Base-by-base conservation (phyloP, 2,113 vertebrate species). In the Eudorcas thomsonii region DNA sequence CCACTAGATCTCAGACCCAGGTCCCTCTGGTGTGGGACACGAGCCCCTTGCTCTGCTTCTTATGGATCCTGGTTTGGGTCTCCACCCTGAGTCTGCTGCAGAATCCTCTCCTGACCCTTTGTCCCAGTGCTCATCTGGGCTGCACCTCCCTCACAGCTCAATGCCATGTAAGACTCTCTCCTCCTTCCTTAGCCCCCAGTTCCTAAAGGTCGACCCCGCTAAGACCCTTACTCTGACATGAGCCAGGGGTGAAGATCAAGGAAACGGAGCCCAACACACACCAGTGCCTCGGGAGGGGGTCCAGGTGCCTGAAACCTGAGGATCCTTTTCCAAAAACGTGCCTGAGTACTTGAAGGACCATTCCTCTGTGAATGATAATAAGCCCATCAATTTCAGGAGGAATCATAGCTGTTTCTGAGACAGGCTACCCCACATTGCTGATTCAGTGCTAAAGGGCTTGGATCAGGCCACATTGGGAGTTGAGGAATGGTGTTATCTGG, bases 401-500 rank as follows among this genome's bases (percentile, higher is more conserved):
- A 28, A 82, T 52, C 52, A 28, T 10, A 54, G 21, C 30, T 52
- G 19, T 94, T 80, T 16, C 15, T 60, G 43, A 54, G 45, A 36
- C 15, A 88, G 52, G 50, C 23, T n/a, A 11, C 12, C 23, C 28
- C 45, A 64, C 59, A 30, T 14, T 54, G 3, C 74, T 48, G 7
- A 45, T 23, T 26, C 25, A 30, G 43, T 50, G 59, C 55, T 3
- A 67, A n/a, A 15, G 28, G 36, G 7, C 36, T 15, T 78, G 4
- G 15, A n/a, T n/a, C 17, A 64, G 48, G 50, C 2, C 1, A 3
- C 33, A 2, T 5, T 30, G 36, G 33, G 26, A 54, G 28, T 0
- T 26, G 6, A 19, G 30, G 8, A 88, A 62, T 8, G 13, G 50
- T 36, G 16, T 28, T 28, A 26, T 26, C 25, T 36, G 23, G 14